Evolutionary conservation across 2,113 vertebrate species (phyloP), one percentile per base, ranked within the genome.

Genomic region (Martes martes): DNA sequence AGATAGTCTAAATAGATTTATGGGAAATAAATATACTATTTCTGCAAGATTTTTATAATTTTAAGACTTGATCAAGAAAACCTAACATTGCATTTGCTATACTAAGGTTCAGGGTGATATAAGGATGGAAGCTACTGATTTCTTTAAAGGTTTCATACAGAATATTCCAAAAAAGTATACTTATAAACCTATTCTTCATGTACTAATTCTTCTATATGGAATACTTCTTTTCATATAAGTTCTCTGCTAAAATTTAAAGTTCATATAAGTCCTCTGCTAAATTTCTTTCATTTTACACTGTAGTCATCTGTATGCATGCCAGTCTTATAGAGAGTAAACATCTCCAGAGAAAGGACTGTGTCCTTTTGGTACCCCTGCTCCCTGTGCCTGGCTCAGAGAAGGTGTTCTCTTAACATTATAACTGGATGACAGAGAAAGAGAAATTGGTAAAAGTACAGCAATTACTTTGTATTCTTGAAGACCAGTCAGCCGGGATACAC

Each of bases 61-160:
- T 80, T 73, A 26, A 89, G n/a, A 83, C 26, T 80, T 84, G 69
- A 3, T 81, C 23, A 93, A n/a, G 59, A 96, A 90, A 95, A 65
- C 0, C 7, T 8, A 84, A 45, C 36, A 84, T 8, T 26, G 8
- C 52, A 36, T 87, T 80, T 91, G 31, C 55, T 83, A 59, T 81
- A 65, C 10, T 65, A 61, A 95, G 28, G 3, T 74, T 86, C 39
- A 74, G 39, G 2, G 6, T 85, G 45, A 94, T 74, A 42, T 10
- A 50, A 55, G 11, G 6, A 11, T 93, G 28, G 31, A 90, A 95
- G 93, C 45, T 16, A 57, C n/a, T 90, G 7, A 67, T 18, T 79
- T 94, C 67, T 63, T 89, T 89, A 36, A 55, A 71, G 23, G 11
- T 82, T 94, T 89, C 33, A 90, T 65, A 88, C 83, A 45, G 13